These are phyloP conservation scores for Ceyx margarethae DNA, from an alignment of 2,113 vertebrate species.

Conservation along the genomic window DNA sequence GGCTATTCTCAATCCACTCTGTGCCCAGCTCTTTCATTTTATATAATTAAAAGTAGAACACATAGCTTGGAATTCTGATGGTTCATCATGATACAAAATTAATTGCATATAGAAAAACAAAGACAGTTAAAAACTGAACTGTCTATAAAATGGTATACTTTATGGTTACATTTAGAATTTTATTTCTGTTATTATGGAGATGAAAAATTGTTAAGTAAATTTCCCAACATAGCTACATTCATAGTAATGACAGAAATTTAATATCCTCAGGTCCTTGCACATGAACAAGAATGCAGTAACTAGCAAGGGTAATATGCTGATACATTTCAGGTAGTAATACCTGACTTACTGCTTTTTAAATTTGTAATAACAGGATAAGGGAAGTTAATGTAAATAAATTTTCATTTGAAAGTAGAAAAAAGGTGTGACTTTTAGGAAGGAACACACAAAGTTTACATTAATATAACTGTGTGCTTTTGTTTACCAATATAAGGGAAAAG, in stretches of 20 bases:
- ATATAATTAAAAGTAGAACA: neutral
- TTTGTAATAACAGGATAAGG: neutral
- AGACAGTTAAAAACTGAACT: neutral
- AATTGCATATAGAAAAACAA: neutral
- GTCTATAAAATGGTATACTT: neutral
- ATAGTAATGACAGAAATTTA: neutral
- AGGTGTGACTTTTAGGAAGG: neutral
- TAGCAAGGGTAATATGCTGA: neutral
- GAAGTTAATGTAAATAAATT: neutral
- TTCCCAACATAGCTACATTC: neutral
- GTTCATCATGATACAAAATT: neutral
- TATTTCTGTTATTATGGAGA: neutral
- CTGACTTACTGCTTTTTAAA: neutral
- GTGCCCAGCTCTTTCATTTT: neutral
- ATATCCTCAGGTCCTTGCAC: neutral
- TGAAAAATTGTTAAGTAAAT: neutral
- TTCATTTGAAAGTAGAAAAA: neutral
- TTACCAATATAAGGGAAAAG: neutral
- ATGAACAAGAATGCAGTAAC: neutral
- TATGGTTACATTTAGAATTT: neutral
- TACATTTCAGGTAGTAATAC: neutral
- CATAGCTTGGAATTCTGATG: neutral
- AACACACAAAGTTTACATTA: neutral
- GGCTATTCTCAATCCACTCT: neutral
- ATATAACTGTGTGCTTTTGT: neutral